Evolutionary conservation across 2,888 invertebrate genomes (phyloP).

Genomic region (Sylvicola cinctus): DNA sequence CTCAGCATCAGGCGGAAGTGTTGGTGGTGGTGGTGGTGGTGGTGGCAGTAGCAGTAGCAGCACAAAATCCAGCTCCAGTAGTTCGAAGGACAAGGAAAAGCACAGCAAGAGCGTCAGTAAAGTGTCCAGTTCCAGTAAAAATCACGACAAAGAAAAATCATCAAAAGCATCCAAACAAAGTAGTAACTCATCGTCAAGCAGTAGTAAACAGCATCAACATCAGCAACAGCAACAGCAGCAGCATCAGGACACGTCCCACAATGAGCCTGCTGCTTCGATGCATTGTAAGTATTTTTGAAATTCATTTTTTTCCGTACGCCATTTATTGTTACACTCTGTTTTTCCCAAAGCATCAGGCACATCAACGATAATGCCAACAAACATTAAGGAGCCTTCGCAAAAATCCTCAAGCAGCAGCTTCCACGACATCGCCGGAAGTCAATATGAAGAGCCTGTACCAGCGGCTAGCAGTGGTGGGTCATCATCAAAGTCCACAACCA

Average conservation of each 20-base stretch:
- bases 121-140: conserved; percentile 20
- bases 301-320: no score
- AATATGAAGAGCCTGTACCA: no score
- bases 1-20: no score
- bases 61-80: conserved; percentile 10
- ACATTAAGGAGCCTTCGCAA: not conserved
- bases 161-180: conserved; percentile 19
- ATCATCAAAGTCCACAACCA: conserved; percentile 3
- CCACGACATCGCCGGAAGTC: no score
- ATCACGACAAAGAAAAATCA: conserved; percentile 20
- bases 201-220: conserved; percentile 6
- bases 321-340: no score
- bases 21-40: conserved; percentile 6
- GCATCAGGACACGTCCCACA: conserved; percentile 5
- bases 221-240: conserved; percentile 9
- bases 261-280: conserved; percentile 10
- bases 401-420: conserved; percentile 4
- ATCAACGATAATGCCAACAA: no score
- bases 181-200: not conserved
- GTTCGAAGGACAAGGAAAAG: conserved; percentile 23
- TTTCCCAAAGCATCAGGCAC: not conserved
- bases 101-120: conserved; percentile 21
- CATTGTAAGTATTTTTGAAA: no score
- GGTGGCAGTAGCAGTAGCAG: conserved; percentile 9
- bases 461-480: conserved; percentile 1